A percentile compares a stretch with the other conserved stretches of the same genome.
Conservation (phyloP, 1,140 invertebrate species). For the Pogonomyrmex californicus region DNA sequence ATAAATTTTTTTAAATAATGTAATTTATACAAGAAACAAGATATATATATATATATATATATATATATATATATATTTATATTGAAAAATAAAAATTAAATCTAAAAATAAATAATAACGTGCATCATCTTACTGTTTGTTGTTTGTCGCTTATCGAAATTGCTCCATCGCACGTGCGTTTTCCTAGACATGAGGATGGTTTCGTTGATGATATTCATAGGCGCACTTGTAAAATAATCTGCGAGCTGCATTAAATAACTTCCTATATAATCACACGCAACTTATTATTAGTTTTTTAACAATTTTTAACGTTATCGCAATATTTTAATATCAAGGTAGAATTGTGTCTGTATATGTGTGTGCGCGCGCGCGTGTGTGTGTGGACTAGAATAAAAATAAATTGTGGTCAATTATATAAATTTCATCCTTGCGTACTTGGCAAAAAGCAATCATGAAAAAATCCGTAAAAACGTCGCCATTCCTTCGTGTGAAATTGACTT, state of each 20-base stretch:
- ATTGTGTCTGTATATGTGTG: not conserved
- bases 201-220: not conserved
- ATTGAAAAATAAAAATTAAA: not conserved
- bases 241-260: not conserved
- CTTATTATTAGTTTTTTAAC: not conserved
- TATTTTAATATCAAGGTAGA: not conserved
- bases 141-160: not conserved
- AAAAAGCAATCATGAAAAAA: not conserved
- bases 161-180: slow-evolving; percentile 39
- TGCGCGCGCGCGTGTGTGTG: not conserved
- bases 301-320: not conserved
- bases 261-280: slow-evolving; percentile 12
- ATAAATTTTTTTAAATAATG: not conserved
- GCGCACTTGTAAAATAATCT: not conserved
- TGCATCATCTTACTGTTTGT: slow-evolving; percentile 36
- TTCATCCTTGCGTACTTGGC: not conserved
- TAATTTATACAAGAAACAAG: not conserved
- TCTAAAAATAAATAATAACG: not conserved
- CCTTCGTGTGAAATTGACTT: not conserved
- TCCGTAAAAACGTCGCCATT: not conserved
- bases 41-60: not conserved
- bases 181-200: not conserved
- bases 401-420: not conserved
- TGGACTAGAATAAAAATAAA: not conserved
- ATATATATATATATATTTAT: not conserved